Evolutionary conservation across 2,113 vertebrate genomes (phyloP), one percentile per base, ranked within the genome.

Genomic region (Macquaria ambigua): DNA sequence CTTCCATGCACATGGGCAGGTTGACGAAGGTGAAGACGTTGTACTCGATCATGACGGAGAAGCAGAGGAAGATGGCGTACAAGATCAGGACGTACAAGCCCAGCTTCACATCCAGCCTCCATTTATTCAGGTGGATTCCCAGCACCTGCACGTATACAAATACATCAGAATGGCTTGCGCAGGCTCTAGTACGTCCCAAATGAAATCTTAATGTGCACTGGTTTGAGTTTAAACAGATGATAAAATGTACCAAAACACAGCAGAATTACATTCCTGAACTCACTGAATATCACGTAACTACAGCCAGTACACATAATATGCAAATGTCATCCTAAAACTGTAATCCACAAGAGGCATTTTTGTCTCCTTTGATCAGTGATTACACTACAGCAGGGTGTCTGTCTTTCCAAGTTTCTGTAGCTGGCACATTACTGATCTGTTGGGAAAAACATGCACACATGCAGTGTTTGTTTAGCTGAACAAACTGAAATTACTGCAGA

Each of bases 11-110:
- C 98, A 99, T 99, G 86, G 98, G 98, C 89, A 99, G 94, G 96
- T 99, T 99, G 97, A 99, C 97, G 58, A 99, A 99, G 79, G 98
- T 99, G 96, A 99, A 99, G 93, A 99, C 97, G 21, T 99, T 99
- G 92, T 97, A 99, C 89, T 99, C 98, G 76, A 99, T 99, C 96
- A 99, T 96, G 93, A 99, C 95, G 68, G 98, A 99, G 95, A 99
- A 96, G 94, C 97, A 99, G 91, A 99, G 90, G 96, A 99, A 99
- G 94, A 99, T 0, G 4, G 93, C 97, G 25, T 99, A 99, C 81
- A 99, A 96, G 70, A 96, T 50, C 71, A 99, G 91, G 58, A 97
- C 98, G 0, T 98, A 99, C 46, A 97, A 5, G 12, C 98, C 98
- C 89, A 99, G 96, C 94, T 97, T 99, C 85, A 89, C 85, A 94